Evolutionary conservation across 2,888 invertebrate genomes (phyloP).

Genomic region (Prosapia bicincta): DNA sequence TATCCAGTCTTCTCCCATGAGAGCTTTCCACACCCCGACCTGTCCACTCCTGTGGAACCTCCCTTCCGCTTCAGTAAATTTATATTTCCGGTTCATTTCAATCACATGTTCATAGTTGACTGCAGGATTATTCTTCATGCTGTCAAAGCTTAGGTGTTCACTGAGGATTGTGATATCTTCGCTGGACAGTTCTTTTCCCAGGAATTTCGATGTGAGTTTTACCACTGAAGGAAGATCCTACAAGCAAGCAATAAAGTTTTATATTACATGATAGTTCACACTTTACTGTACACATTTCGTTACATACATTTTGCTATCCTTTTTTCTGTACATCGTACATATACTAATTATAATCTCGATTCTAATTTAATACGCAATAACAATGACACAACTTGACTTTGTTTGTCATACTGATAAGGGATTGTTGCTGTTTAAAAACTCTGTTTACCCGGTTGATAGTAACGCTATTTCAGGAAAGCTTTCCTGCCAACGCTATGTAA

Average conservation of each 20-base stretch:
- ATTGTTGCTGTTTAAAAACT: too few species aligned
- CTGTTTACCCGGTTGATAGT: too few species aligned
- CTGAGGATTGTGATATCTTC: conserved; percentile 62
- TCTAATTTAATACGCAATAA: too few species aligned
- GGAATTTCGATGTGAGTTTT: conserved; percentile 65
- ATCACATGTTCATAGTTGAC: conserved; percentile 64
- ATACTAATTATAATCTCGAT: too few species aligned
- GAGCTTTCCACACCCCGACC: conserved; percentile 46
- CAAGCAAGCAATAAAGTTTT: not conserved
- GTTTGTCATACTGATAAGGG: too few species aligned
- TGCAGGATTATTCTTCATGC: conserved; percentile 77
- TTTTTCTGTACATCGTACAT: too few species aligned
- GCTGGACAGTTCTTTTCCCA: conserved; percentile 62
- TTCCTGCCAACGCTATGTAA: too few species aligned
- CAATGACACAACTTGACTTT: too few species aligned
- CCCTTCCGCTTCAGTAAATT: conserved; percentile 50
- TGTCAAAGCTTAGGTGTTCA: conserved; percentile 73
- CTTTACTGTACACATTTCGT: too few species aligned
- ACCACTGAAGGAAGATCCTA: conserved; percentile 66
- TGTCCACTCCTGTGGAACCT: conserved; percentile 44
- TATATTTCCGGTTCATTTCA: conserved; percentile 40
- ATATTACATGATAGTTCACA: too few species aligned
- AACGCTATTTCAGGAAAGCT: too few species aligned
- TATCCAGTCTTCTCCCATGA: conserved; percentile 44
- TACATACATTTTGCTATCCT: too few species aligned